Conservation (phyloP, 2,797 vertebrate species). For the Onychomys torridus region DNA sequence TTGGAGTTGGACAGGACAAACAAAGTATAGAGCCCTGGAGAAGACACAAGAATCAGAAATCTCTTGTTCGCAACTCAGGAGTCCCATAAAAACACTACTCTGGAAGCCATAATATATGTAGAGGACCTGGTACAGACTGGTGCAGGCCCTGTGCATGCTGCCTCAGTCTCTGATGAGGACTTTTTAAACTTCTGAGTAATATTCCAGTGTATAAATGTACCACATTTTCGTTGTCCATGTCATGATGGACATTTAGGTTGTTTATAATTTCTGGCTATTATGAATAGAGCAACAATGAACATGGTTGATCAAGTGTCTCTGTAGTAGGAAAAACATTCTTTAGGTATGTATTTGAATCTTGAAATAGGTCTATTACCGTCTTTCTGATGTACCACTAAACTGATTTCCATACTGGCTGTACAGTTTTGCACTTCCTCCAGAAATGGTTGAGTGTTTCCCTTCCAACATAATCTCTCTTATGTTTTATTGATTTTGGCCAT, state of each 20-base stretch:
- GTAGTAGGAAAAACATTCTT: neutral
- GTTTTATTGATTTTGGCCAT: neutral
- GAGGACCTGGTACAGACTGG: too few relatives aligned
- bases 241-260: neutral
- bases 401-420: neutral
- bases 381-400: neutral
- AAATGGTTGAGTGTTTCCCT: neutral
- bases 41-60: too few relatives aligned
- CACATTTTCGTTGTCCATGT: too few relatives aligned
- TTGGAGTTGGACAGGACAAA: too few relatives aligned
- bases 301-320: neutral
- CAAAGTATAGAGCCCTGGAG: too few relatives aligned
- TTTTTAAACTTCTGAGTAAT: too few relatives aligned
- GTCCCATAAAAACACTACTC: too few relatives aligned
- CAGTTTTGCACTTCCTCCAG: neutral
- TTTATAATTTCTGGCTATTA: neutral
- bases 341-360: neutral
- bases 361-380: neutral
- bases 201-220: too few relatives aligned
- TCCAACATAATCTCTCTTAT: neutral
- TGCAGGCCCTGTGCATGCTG: too few relatives aligned
- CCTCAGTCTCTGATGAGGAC: too few relatives aligned
- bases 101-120: too few relatives aligned
- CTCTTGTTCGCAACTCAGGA: too few relatives aligned
- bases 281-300: neutral